Evolutionary conservation across 2,113 vertebrate species (phyloP), one percentile per base, ranked within the genome.

Genomic region (Aspidoscelis tigris): DNA sequence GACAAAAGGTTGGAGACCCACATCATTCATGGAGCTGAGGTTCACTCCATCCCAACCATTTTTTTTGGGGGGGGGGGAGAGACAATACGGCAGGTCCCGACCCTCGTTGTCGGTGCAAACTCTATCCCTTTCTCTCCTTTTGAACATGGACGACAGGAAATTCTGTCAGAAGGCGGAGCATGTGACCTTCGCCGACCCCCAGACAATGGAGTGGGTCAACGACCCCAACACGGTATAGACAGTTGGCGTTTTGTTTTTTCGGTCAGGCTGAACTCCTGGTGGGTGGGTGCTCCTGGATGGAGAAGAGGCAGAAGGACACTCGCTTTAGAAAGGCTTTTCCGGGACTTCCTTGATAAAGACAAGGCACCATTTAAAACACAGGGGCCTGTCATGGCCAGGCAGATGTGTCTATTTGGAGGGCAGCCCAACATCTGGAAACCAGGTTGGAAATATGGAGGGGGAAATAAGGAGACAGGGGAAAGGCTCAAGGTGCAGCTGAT

Each of bases 131-230:
- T 79, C 83, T 79, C 76, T 73, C 58, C 76, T 41, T 73, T 84
- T 73, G 33, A 83, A 61, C 43, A 10, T 2, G 20, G 76, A 73
- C n/a, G 7, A 73, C 76, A 72, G 76, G 83, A 79, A 73, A 79
- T 69, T 84, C 83, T 84, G 83, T 84, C 76, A 41, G 74, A 74
- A 79, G 83, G 83, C 69, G 83, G 83, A 72, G 76, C n/a, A n/a
- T 4, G 58, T 44, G 76, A 84, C 83, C 83, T 7, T 20, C 18
- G 21, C 76, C 53, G 55, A 58, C 83, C 76, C 69, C 33, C 1
- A 7, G 76, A 84, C 83, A 84, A 84, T 79, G 39, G 21, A n/a
- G 55, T 50, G 70, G 83, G 76, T 84, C 83, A 79, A 55, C 47
- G 76, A 79, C 76, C 83, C 55, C 68, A 79, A 72, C 24, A 47